These are phyloP conservation scores for Nesidiocoris tenuis DNA, from an alignment of 2,888 invertebrate genomes.

Conservation along the genomic window DNA sequence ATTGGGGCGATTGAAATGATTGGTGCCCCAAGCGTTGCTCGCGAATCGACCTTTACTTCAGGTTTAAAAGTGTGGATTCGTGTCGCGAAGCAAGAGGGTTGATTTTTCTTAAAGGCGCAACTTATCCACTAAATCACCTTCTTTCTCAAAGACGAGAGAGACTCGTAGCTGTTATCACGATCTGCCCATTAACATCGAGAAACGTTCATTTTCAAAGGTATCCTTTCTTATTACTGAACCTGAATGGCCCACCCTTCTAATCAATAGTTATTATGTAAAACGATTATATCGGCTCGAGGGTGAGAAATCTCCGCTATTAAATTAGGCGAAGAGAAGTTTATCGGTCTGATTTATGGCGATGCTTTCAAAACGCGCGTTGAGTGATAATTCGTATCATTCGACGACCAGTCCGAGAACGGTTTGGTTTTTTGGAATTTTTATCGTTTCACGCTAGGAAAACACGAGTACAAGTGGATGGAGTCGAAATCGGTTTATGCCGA, in stretches of 20 bases:
- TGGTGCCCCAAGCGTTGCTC: not conserved
- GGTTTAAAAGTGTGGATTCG: not conserved
- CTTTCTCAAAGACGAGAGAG: not conserved
- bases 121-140: not conserved
- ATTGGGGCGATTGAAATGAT: not conserved
- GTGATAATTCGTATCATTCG: not conserved
- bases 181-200: conserved; percentile 18
- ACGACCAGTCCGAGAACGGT: too few relatives aligned
- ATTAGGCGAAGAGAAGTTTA: conserved; percentile 11
- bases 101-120: not conserved
- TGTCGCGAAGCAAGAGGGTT: not conserved
- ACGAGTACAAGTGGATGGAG: too few relatives aligned
- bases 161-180: conserved; percentile 17
- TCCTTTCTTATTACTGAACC: not conserved
- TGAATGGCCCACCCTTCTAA: not conserved
- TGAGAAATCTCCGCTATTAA: conserved; percentile 24
- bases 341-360: conserved; percentile 8
- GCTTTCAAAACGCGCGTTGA: not conserved
- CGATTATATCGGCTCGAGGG: conserved; percentile 28
- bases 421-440: too few relatives aligned
- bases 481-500: too few relatives aligned
- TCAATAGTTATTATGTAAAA: conserved; percentile 37
- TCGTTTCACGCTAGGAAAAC: too few relatives aligned
- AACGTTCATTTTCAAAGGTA: not conserved
- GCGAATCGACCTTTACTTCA: not conserved